phyloP scores from a whole-genome alignment of 1,140 invertebrate genomes.

The Cydia pomonella region DNA sequence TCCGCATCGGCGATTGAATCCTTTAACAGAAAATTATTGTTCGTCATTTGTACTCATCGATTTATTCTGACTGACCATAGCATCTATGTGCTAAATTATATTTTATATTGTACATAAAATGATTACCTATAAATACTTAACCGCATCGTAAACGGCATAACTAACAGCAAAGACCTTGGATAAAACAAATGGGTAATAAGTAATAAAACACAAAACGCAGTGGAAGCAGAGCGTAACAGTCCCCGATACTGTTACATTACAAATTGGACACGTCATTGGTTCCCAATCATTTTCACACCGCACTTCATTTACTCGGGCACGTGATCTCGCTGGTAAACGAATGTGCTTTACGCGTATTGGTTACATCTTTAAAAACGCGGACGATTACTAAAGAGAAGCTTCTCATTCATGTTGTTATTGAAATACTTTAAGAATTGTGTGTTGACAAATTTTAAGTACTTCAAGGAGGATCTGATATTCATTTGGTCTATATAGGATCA shows the following conservation, averaged over 20 bases:
- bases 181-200: background rate
- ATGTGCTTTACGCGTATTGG: background rate
- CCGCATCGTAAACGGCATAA: background rate
- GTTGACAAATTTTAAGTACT: too few relatives aligned
- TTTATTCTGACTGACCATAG: too few relatives aligned
- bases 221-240: background rate
- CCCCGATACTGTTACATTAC: background rate
- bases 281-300: conserved; percentile 19
- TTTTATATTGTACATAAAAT: too few relatives aligned
- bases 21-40: too few relatives aligned
- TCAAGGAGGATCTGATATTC: too few relatives aligned
- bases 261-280: conserved; percentile 14
- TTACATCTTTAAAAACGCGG: background rate
- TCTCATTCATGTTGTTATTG: too few relatives aligned
- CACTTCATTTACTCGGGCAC: background rate
- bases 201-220: background rate
- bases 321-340: background rate
- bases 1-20: too few relatives aligned
- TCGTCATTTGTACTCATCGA: too few relatives aligned
- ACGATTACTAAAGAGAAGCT: too few relatives aligned
- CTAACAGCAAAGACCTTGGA: background rate
- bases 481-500: too few relatives aligned
- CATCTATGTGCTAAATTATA: too few relatives aligned
- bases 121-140: background rate
- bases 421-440: too few relatives aligned